These are phyloP conservation scores for Volucella zonaria DNA, from an alignment of 2,888 invertebrate genomes.

Conservation along the genomic window DNA sequence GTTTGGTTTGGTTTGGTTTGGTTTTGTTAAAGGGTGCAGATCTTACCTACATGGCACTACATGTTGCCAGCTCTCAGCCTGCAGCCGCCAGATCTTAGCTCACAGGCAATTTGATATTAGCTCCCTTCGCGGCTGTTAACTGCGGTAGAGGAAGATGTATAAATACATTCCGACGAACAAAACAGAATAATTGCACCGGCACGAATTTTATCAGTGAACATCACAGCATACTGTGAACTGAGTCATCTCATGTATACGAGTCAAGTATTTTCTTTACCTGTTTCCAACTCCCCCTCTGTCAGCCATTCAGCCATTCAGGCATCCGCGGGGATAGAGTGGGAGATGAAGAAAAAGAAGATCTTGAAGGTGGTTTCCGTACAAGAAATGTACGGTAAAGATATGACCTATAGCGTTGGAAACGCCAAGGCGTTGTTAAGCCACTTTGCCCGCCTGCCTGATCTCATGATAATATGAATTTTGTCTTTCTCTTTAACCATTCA, in stretches of 20 bases:
- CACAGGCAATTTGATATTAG: slow-evolving; percentile 44
- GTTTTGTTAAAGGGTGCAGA: slow-evolving; percentile 17
- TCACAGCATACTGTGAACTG: slow-evolving; percentile 48
- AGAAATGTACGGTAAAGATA: slow-evolving; percentile 25
- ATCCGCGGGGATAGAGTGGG: slow-evolving; percentile 14
- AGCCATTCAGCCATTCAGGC: too few relatives aligned
- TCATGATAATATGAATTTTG: slow-evolving; percentile 45
- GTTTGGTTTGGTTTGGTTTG: too few relatives aligned
- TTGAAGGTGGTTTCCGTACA: slow-evolving; percentile 29
- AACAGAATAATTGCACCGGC: slow-evolving; percentile 54
- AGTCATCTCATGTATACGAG: slow-evolving; percentile 1
- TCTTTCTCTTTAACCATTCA: slow-evolving; percentile 17
- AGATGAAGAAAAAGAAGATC: slow-evolving; percentile 27
- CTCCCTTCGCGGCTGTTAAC: slow-evolving; percentile 40
- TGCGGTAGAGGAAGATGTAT: slow-evolving; percentile 43
- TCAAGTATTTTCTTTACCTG: slow-evolving; percentile 34
- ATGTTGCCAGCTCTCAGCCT: not conserved
- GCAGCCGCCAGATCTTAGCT: not conserved
- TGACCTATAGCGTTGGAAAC: slow-evolving; percentile 38
- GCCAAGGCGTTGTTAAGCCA: slow-evolving; percentile 43
- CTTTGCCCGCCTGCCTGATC: slow-evolving; percentile 20
- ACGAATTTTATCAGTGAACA: slow-evolving; percentile 57
- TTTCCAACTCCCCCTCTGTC: slow-evolving; percentile 23
- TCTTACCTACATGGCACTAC: slow-evolving; percentile 42
- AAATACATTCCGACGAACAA: slow-evolving; percentile 49